A percentile compares a stretch with the other conserved stretches of the same genome.
phyloP scores from a whole-genome alignment of 2,113 vertebrate species.

The Phalacrocorax pelagicus region DNA sequence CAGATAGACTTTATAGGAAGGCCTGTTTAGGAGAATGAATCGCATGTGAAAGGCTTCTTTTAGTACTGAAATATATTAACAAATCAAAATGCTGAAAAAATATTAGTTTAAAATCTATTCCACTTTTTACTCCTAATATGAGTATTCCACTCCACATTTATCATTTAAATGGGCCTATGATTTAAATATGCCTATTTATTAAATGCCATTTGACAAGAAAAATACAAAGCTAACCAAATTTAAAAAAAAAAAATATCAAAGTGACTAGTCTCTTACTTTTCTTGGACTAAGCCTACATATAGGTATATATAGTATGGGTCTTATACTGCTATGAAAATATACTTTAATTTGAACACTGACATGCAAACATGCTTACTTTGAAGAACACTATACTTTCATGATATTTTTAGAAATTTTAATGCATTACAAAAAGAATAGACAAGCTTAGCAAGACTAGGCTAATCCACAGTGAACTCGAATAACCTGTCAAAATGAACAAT shows the following conservation, averaged over 20 bases:
- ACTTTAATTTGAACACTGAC: not conserved
- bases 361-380: slow-evolving; percentile 27
- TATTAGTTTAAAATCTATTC: not conserved
- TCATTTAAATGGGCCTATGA: not conserved
- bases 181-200: not conserved
- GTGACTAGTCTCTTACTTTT: not conserved
- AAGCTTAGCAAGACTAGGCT: not conserved
- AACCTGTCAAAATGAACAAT: slow-evolving; percentile 50
- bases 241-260: not conserved
- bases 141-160: not conserved
- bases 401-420: not conserved
- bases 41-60: not conserved
- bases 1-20: not conserved
- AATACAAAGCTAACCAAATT: not conserved
- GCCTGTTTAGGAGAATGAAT: not conserved
- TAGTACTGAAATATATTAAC: not conserved
- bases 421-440: not conserved
- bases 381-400: not conserved
- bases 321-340: not conserved
- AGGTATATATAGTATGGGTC: not conserved
- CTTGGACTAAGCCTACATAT: not conserved
- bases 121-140: not conserved
- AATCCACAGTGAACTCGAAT: slow-evolving; percentile 35
- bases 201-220: not conserved
- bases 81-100: not conserved